Evolutionary conservation across 1,140 invertebrate species (phyloP), one percentile per base, ranked within the genome.

Genomic region (Trichonephila inaurata): DNA sequence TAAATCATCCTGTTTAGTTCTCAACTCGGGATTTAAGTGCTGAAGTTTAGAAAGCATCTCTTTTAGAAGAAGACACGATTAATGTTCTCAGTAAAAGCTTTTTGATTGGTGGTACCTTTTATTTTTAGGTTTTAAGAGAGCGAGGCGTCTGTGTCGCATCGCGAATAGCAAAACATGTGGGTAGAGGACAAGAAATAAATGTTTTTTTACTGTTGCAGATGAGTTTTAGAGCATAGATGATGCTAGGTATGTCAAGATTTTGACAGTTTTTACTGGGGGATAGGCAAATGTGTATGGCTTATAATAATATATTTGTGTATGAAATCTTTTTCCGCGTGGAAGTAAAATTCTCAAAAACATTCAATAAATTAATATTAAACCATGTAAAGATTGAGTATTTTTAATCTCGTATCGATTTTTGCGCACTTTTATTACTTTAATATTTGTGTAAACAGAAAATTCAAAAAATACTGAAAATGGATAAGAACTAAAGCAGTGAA

Each of bases 21-120:
- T 77, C 24, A 28, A 28, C 3, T 24, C n/a, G 21, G 24, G 66
- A 69, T 28, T 77, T 77, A 33, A 40, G 28, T 77, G 72, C 14
- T 77, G 72, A 77, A 77, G 72, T 77, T 77, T 19, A 33, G 72
- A 40, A 77, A 77, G 51, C 72, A 77, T 77, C 28, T 24, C 14
- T 77, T 33, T 77, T 77, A 77, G 28, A 3, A 19, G 28, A 4
- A 40, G 28, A 24, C 28, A 77, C 72, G 72, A 77, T 77, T 18
- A 77, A 77, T 77, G 28, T 12, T 64, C 72, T 40, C 28, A 33
- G 72, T 77, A 77, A 77, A 19, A 77, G 72, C 72, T 33, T 28
- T 77, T 77, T 40, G 72, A 33, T 77, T 33, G 72, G 72, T 40
- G 72, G 33, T 77, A 77, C 16, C 51, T 77, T 40, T 77, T 77